Percentiles rank a stretch among this genome's conserved stretches.
These are phyloP conservation scores for Prunella strophiata DNA, from an alignment of 2,797 vertebrate genomes.

Conservation along the genomic window DNA sequence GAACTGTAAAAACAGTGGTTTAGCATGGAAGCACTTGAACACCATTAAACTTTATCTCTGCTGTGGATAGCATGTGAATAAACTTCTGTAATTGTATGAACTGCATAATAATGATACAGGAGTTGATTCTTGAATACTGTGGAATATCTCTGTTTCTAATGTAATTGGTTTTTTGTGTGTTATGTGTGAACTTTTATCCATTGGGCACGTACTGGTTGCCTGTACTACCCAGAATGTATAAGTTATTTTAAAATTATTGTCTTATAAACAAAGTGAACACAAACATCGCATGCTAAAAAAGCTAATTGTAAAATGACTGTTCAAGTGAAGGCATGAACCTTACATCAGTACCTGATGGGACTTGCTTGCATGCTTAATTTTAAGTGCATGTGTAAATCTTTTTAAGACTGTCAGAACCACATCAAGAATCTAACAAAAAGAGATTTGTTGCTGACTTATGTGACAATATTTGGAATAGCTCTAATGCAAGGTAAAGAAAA, in stretches of 20 bases:
- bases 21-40: background rate
- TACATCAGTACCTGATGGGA: background rate
- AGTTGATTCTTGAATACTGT: background rate
- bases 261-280: background rate
- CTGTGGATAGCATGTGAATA: background rate
- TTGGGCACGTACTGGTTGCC: background rate
- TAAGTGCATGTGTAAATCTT: background rate
- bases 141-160: background rate
- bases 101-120: background rate
- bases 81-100: background rate
- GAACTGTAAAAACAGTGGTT: background rate
- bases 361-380: slow-evolving; percentile 7
- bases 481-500: background rate
- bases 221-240: background rate
- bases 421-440: background rate
- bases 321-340: background rate
- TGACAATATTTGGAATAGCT: background rate
- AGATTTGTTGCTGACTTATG: background rate
- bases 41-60: background rate
- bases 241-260: background rate
- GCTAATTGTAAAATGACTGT: background rate
- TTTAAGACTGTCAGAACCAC: background rate
- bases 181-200: background rate
- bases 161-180: background rate
- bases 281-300: background rate